phyloP scores from a whole-genome alignment of 2,888 invertebrate species.

The Agonopterix arenella region DNA sequence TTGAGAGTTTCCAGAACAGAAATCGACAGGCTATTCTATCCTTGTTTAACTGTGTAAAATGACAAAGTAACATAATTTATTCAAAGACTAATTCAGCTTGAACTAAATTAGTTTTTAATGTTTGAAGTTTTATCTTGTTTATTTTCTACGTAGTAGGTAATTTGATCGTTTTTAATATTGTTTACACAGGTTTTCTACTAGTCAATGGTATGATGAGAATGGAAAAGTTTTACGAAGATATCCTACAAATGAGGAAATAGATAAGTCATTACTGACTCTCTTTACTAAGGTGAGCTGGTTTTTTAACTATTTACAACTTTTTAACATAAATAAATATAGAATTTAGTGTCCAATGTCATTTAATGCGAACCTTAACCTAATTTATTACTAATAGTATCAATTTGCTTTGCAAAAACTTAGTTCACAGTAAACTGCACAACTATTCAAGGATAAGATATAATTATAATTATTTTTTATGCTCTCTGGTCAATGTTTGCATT shows the following conservation, averaged over 20 bases:
- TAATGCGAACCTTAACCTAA: conserved; percentile 5
- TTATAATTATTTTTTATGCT: conserved; percentile 7
- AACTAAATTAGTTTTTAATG: background rate
- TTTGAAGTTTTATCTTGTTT: background rate
- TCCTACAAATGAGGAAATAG: conserved; percentile 65
- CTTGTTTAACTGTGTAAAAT: no score
- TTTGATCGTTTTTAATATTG: background rate
- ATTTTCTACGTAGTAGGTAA: background rate
- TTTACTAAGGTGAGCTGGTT: conserved; percentile 50
- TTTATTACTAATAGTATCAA: background rate
- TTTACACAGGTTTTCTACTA: conserved; percentile 81
- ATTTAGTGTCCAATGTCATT: background rate
- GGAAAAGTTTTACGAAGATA: conserved; percentile 80
- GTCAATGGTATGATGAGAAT: conserved; percentile 89
- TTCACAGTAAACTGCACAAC: conserved; percentile 2
- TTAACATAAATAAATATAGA: background rate
- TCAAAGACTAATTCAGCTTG: conserved; percentile 2
- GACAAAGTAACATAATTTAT: no score
- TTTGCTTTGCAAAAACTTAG: background rate
- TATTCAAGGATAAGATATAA: conserved; percentile 7
- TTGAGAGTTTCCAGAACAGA: no score
- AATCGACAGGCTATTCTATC: no score
- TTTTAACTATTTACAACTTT: background rate
- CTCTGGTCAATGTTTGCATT: conserved; percentile 6
- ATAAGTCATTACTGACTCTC: conserved; percentile 60